phyloP scores from a whole-genome alignment of 2,797 vertebrate genomes.

The Dryobates pubescens region DNA sequence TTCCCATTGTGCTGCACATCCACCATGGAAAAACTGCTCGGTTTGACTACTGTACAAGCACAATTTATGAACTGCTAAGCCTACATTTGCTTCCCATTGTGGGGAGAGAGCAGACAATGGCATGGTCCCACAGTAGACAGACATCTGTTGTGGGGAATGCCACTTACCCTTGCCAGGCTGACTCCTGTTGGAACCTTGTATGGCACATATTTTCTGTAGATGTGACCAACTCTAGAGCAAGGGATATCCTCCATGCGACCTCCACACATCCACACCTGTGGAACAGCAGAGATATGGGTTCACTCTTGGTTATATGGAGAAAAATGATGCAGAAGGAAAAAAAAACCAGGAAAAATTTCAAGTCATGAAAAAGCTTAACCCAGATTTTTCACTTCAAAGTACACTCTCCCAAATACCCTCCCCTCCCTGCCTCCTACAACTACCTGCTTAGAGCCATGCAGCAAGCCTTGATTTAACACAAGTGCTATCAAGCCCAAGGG shows the following conservation, averaged over 20 bases:
- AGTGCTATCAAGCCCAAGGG: not conserved
- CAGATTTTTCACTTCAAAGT: conserved; percentile 2
- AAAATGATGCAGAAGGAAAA: not conserved
- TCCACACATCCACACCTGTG: conserved; percentile 98
- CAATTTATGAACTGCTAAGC: not conserved
- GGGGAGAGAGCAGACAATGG: not conserved
- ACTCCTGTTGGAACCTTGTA: conserved; percentile 95
- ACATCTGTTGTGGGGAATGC: not conserved
- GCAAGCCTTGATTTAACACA: conserved; percentile 38
- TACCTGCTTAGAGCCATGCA: not conserved
- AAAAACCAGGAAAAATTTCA: not conserved
- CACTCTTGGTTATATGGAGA: not conserved
- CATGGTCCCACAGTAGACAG: not conserved
- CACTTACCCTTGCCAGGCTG: conserved; percentile 90
- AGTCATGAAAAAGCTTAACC: not conserved
- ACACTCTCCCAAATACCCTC: not conserved
- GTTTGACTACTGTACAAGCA: not conserved
- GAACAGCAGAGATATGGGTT: not conserved
- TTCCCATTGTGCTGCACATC: not conserved
- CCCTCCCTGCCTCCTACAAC: not conserved
- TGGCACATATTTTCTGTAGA: conserved; percentile 97
- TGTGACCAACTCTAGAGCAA: conserved; percentile 97
- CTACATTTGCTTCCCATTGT: not conserved
- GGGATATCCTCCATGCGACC: conserved; percentile 97
- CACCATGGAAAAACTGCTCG: not conserved